Percentiles rank a stretch among this genome's conserved stretches.
phyloP scores from a whole-genome alignment of 2,113 vertebrate genomes.

The Tenrec ecaudatus region DNA sequence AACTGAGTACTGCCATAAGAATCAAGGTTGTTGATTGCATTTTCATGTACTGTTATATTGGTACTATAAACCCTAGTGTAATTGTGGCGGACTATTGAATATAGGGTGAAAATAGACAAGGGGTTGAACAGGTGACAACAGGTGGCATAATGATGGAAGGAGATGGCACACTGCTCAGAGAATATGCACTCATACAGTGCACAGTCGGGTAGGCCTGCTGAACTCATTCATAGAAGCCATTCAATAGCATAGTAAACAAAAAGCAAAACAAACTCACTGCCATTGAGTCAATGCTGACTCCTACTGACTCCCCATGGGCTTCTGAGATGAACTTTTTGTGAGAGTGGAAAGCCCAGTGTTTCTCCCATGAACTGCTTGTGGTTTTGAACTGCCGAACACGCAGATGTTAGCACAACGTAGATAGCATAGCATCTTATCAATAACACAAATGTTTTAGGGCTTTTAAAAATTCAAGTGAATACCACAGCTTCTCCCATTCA shows the following conservation, averaged over 20 bases:
- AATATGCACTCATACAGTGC: fast-evolving
- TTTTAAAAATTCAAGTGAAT: neutral
- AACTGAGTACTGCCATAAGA: neutral
- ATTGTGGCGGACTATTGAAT: neutral
- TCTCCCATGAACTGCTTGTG: too few relatives aligned
- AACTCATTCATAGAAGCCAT: neutral
- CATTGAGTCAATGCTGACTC: too few relatives aligned
- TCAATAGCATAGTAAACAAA: neutral
- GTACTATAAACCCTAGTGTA: neutral
- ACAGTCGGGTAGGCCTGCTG: neutral
- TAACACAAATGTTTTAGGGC: neutral
- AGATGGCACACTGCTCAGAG: neutral
- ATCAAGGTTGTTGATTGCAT: neutral
- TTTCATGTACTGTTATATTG: too few relatives aligned
- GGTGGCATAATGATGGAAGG: neutral
- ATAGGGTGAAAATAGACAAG: neutral
- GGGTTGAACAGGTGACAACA: neutral
- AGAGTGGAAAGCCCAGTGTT: too few relatives aligned
- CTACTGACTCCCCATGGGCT: too few relatives aligned
- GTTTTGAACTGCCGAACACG: too few relatives aligned
- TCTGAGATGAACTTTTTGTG: too few relatives aligned
- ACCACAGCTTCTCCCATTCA: neutral
- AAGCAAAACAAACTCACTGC: too few relatives aligned
- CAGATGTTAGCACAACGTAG: too few relatives aligned
- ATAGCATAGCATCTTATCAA: too few relatives aligned